Evolutionary conservation across 2,797 vertebrate genomes (phyloP).

Genomic region (Typhlichthys eigenmanni): DNA sequence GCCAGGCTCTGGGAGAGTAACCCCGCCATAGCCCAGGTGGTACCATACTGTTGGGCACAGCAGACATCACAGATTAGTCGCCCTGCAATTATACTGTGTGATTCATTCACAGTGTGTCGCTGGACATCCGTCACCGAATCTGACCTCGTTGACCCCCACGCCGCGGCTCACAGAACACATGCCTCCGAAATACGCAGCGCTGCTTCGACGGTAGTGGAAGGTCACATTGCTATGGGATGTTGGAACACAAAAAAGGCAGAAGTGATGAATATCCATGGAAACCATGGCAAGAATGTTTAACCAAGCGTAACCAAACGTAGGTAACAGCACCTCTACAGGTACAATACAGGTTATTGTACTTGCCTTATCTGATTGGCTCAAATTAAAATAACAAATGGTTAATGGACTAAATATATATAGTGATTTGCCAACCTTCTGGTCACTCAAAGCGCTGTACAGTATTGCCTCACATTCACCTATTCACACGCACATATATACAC

Average conservation of each 20-base stretch:
- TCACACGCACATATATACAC: too few relatives aligned
- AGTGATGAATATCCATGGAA: background rate
- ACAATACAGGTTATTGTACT: background rate
- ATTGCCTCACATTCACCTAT: too few relatives aligned
- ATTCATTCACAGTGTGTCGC: conserved; percentile 4
- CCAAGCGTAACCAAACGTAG: background rate
- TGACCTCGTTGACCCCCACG: conserved; percentile 98
- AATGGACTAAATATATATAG: too few relatives aligned
- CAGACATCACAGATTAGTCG: conserved; percentile 30
- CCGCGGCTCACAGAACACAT: conserved; percentile 90
- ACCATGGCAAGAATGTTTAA: conserved; percentile 1
- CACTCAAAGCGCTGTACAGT: too few relatives aligned
- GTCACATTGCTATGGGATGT: conserved; percentile 84
- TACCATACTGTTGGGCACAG: conserved; percentile 83
- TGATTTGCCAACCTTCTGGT: too few relatives aligned
- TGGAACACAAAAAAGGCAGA: conserved; percentile 2
- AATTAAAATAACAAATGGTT: too few relatives aligned
- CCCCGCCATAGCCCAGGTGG: conserved; percentile 84
- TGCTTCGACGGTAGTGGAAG: conserved; percentile 94
- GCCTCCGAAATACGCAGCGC: conserved; percentile 91
- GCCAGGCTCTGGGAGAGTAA: conserved; percentile 92
- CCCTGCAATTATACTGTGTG: conserved; percentile 3
- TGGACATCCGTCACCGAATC: conserved; percentile 19
- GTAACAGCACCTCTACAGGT: too few relatives aligned
- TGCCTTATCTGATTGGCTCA: too few relatives aligned